phyloP scores from a whole-genome alignment of 64 coral and sea anemone genomes.

The Catalaphyllia jardinei region DNA sequence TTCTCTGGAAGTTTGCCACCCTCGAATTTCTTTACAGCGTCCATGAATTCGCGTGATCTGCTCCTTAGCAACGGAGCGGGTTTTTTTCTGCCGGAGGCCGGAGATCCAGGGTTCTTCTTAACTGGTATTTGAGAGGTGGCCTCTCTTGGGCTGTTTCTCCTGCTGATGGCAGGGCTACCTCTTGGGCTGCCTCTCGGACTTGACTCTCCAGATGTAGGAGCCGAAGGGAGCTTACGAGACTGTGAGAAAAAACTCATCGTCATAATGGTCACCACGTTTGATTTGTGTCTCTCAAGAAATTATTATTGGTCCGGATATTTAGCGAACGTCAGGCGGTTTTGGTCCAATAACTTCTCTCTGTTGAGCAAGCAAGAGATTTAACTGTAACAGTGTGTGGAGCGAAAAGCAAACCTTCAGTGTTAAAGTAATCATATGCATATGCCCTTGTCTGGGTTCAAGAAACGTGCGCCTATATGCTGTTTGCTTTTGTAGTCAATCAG shows the following conservation, averaged over 20 bases:
- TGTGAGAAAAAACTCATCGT: not conserved
- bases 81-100: not conserved
- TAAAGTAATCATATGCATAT: not conserved
- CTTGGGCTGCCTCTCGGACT: constrained; percentile 9
- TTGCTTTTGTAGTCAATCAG: not conserved
- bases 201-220: not conserved
- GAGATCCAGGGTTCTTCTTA: not conserved
- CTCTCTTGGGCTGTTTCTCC: not conserved
- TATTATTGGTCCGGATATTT: not conserved
- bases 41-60: constrained; percentile 37
- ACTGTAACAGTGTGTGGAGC: not conserved
- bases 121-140: constrained; percentile 31
- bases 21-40: constrained; percentile 43
- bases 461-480: not conserved
- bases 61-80: constrained; percentile 22
- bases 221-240: constrained; percentile 19
- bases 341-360: not conserved
- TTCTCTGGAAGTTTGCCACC: constrained; percentile 35
- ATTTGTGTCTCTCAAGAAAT: not conserved
- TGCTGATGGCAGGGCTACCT: not conserved
- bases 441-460: not conserved
- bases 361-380: not conserved
- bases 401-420: not conserved
- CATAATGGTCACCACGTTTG: not conserved
- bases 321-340: not conserved